Base-by-base conservation (phyloP, 2,888 invertebrate species). In the Drosophila mettleri region DNA sequence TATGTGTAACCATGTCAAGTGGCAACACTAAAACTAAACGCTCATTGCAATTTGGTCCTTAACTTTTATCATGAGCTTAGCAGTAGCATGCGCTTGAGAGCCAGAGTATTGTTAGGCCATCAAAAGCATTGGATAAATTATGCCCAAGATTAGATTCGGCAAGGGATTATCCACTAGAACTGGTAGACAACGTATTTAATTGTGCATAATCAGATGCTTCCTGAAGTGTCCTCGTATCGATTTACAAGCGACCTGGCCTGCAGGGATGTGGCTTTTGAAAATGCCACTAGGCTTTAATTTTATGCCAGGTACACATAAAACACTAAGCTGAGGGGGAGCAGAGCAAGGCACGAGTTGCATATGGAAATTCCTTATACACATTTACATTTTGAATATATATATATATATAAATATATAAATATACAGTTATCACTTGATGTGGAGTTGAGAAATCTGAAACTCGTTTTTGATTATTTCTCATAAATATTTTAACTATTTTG, bases 281-380 rank as follows among this genome's bases (percentile, higher is more conserved):
- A 61, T 64, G 74, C 54, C 64, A 74, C 64, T 68, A 61, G 63
- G 63, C 68, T 59, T 73, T 27, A 64, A 58, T 68, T 75, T 64
- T 38, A 75, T 45, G 68, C 60, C 69, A 78, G 74, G 75, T 75
- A 75, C 74, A 78, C 75, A 74, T 24, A 38, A 54, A 69, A 60
- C 52, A 49, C 57, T 41, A 22, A 24, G 36, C 20, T n/a, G 46
- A 27, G 7, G 45, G 31, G 43, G 41, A n/a, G 41, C 5, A 4
- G n/a, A 10, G 27, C 39, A n/a, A 12, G 43, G n/a, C 24, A 45
- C 31, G 18, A 20, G 14, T 12, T 29, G 4, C n/a, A n/a, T 18
- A 14, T 48, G 33, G 8, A 31, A 31, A 31, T 29, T 20, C 20
- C 20, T 12, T 1, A 45, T 16, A 29, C 27, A 45, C 45, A 27